Conservation (phyloP, 2,113 vertebrate species). For the Oncorhynchus masou region DNA sequence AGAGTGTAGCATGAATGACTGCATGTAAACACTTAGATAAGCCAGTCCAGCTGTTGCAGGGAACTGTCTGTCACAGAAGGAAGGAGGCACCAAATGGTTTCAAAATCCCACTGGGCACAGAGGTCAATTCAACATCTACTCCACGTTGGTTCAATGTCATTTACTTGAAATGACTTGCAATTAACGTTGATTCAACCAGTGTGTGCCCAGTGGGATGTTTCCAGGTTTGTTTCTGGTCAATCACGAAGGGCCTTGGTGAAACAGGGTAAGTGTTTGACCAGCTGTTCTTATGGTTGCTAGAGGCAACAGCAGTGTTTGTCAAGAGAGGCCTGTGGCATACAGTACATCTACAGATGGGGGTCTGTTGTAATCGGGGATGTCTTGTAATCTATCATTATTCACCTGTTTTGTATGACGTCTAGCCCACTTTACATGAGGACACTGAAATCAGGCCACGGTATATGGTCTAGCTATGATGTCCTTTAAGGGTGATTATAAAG, state of each 20-base stretch:
- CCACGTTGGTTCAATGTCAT: too few relatives aligned
- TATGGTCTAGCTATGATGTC: not conserved
- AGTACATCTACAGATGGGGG: slow-evolving; percentile 19
- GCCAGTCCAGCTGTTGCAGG: slow-evolving; percentile 53
- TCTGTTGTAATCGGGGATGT: not conserved
- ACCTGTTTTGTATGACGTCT: not conserved
- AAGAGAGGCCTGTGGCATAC: slow-evolving; percentile 36
- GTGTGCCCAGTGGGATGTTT: slow-evolving; percentile 11
- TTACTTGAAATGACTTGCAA: too few relatives aligned
- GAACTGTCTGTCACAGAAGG: not conserved
- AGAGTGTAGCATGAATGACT: not conserved
- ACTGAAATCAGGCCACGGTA: not conserved
- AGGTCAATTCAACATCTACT: too few relatives aligned
- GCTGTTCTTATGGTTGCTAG: slow-evolving; percentile 51
- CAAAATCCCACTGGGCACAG: slow-evolving; percentile 22
- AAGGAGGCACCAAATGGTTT: slow-evolving; percentile 32
- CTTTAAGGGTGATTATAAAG: not conserved
- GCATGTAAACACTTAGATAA: slow-evolving; percentile 3
- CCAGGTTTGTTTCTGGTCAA: slow-evolving; percentile 54
- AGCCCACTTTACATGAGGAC: not conserved
- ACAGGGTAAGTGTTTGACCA: slow-evolving; percentile 65
- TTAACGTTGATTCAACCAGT: too few relatives aligned
- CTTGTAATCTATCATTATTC: not conserved
- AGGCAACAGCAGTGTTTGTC: slow-evolving; percentile 18
- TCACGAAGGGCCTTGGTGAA: slow-evolving; percentile 47